Evolutionary conservation across 1,140 invertebrate species (phyloP), one percentile per base, ranked within the genome.

Genomic region (Eurosta solidaginis): DNA sequence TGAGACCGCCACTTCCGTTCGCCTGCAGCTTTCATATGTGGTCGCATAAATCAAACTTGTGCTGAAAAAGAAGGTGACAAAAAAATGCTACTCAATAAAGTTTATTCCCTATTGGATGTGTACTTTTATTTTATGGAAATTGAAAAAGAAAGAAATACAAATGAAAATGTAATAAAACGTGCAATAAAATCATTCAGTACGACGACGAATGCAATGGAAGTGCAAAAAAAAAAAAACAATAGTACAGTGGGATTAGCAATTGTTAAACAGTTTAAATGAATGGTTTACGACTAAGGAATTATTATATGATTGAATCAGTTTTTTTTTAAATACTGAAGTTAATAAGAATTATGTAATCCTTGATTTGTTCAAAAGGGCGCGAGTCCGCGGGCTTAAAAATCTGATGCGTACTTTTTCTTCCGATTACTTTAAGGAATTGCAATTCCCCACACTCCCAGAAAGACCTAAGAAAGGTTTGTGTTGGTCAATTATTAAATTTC

Each of bases 31-130:
- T 59, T 59, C 54, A 59, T 59, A 59, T 59, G 54, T 36, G 54
- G 54, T 59, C 54, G 54, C 54, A 59, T 59, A 59, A 59, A 59
- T 59, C 54, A 59, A 59, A 59, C 54, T 54, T 20, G n/a, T n/a
- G n/a, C n/a, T n/a, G n/a, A n/a, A 22, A n/a, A 36, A 59, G 33
- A 54, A 27, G n/a, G 54, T 29, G 25, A 33, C 25, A 29, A 59
- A 33, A 59, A 59, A 59, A 59, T 59, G 12, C 54, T 59, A 33
- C 54, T 59, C 54, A 59, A 59, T 59, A 59, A 29, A 59, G 27
- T 59, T 59, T 59, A 59, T 59, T 29, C 54, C 54, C 54, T 22
- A 59, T 33, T 59, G 54, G 22, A 59, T 29, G 54, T n/a, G 54
- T 59, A 29, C 14, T 9, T 59, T 59, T 59, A 59, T 59, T 59